Evolutionary conservation across 2,888 invertebrate species (phyloP).

Genomic region (Pseudolycoriella hygida): DNA sequence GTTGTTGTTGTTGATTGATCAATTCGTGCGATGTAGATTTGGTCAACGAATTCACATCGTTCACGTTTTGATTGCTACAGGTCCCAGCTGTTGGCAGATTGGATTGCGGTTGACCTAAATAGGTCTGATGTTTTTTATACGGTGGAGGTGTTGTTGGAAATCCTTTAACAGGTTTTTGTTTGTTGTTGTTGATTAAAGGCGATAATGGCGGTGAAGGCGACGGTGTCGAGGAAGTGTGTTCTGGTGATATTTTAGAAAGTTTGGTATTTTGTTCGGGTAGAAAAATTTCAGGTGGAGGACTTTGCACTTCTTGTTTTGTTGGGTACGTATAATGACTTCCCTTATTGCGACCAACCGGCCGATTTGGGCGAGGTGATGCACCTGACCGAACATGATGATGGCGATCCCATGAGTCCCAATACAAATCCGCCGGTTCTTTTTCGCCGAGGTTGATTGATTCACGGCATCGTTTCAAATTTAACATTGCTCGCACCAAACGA

Average conservation of each 20-base stretch:
- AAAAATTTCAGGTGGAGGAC: not conserved
- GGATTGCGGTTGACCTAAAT: constrained; percentile 18
- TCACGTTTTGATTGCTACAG: constrained; percentile 20
- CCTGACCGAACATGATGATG: constrained; percentile 30
- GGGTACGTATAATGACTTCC: constrained; percentile 3
- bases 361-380: constrained; percentile 32
- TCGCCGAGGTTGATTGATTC: constrained; percentile 15
- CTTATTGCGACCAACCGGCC: constrained; percentile 11
- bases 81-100: constrained; percentile 14
- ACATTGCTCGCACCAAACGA: constrained; percentile 65
- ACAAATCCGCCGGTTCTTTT: constrained; percentile 34
- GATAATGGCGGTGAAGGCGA: constrained; percentile 30
- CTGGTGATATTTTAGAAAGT: constrained; percentile 13
- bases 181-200: constrained; percentile 12
- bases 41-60: constrained; percentile 41
- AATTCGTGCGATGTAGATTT: constrained; percentile 89
- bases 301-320: not conserved
- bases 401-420: constrained; percentile 91
- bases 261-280: constrained; percentile 4
- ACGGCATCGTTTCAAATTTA: constrained; percentile 62
- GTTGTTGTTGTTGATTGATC: constrained; percentile 1
- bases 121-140: constrained; percentile 50
- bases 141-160: constrained; percentile 71
- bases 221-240: constrained; percentile 19
- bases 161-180: constrained; percentile 11